Conservation (phyloP, 2,113 vertebrate genomes). For the Cygnus buccinator region DNA sequence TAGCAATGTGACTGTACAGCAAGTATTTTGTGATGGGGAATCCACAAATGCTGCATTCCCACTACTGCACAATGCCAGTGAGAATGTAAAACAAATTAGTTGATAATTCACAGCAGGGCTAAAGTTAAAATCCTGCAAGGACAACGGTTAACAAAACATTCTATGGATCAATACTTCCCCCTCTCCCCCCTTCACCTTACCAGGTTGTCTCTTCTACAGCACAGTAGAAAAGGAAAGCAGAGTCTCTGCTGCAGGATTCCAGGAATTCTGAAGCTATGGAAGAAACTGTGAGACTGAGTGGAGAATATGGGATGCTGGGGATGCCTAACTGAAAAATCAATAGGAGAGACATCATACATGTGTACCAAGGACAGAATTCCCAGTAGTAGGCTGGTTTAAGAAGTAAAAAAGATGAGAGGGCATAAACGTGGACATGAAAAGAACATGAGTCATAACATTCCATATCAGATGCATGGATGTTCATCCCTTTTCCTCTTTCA, state of each 20-base stretch:
- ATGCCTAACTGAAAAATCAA: background rate
- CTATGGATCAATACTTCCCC: background rate
- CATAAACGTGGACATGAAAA: background rate
- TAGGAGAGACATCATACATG: background rate
- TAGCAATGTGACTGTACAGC: fast-evolving
- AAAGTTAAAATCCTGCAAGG: background rate
- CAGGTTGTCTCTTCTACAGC: background rate
- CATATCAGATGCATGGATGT: background rate
- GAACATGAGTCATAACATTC: background rate
- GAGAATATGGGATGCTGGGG: background rate
- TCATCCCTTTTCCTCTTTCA: background rate
- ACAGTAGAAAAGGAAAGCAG: background rate
- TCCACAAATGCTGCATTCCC: background rate
- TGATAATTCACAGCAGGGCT: background rate
- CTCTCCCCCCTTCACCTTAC: background rate
- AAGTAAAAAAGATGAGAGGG: background rate
- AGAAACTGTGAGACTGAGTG: background rate
- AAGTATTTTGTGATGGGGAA: background rate
- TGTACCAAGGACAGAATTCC: background rate
- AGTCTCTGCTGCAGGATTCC: background rate
- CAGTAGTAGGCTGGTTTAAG: background rate
- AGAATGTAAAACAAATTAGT: background rate
- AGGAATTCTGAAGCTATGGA: background rate
- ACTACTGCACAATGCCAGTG: background rate
- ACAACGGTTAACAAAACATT: background rate